A percentile compares a stretch with the other conserved stretches of the same genome.
These are phyloP conservation scores for Epinephelus cyanopodus DNA, from an alignment of 2,113 vertebrate species.

Conservation along the genomic window DNA sequence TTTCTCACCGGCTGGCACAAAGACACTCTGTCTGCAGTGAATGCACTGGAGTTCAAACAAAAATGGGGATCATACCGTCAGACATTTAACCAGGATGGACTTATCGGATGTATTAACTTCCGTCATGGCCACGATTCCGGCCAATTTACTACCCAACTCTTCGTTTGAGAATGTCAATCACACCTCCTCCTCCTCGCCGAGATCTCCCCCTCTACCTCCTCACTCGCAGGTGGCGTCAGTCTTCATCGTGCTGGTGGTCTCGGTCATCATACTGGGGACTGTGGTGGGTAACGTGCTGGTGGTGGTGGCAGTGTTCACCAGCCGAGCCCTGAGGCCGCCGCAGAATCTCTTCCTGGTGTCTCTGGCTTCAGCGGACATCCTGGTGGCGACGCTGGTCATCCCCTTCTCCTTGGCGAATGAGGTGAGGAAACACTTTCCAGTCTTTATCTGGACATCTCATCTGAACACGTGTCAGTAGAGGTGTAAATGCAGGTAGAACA, in stretches of 20 bases:
- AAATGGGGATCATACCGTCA: background rate
- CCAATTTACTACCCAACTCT: constrained; percentile 57
- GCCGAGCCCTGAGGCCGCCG: constrained; percentile 90
- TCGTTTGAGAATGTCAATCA: constrained; percentile 63
- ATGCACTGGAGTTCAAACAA: background rate
- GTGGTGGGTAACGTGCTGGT: constrained; percentile 89
- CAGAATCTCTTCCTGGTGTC: constrained; percentile 96
- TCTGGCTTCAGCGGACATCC: constrained; percentile 91
- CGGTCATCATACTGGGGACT: constrained; percentile 84
- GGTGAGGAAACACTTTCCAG: constrained; percentile 77
- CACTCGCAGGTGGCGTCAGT: constrained; percentile 85
- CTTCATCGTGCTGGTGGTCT: constrained; percentile 87
- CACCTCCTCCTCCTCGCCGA: constrained; percentile 36
- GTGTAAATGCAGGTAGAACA: background rate
- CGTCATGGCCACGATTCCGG: constrained; percentile 26
- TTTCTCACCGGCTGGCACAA: background rate
- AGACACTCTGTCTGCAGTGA: background rate
- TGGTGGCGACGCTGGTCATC: constrained; percentile 93
- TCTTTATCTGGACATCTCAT: background rate
- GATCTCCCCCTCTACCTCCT: constrained; percentile 69
- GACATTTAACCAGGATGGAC: constrained; percentile 68
- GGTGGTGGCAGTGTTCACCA: constrained; percentile 89
- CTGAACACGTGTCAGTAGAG: background rate
- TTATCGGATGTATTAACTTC: constrained; percentile 28
- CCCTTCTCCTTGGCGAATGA: constrained; percentile 95